Evolutionary conservation across 2,113 vertebrate species (phyloP), one percentile per base, ranked within the genome.

Genomic region (Bubo blakistoni): DNA sequence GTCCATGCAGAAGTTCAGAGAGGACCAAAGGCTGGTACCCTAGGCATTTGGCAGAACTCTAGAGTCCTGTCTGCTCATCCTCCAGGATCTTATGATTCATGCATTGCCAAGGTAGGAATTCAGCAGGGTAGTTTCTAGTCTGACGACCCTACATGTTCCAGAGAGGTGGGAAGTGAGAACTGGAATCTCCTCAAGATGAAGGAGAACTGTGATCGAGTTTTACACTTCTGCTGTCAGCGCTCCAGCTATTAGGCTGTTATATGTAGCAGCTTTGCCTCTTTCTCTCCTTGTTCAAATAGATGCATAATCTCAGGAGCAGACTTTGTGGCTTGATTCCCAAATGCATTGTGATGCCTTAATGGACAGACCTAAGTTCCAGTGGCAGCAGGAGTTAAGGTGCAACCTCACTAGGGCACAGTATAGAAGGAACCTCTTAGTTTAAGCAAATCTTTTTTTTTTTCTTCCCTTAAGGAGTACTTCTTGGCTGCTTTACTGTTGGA

Each of bases 171-270:
- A 95, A 66, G 69, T 78, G 85, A 79, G 73, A 85, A 57, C 61
- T 96, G 79, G 85, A 94, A 85, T 94, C 65, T 95, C 90, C 92
- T 93, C 88, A 81, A 88, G 32, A 83, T 36, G 92, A 74, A 62
- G 71, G 58, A 91, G 95, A 84, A 2, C 69, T 67, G 70, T 79
- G 65, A 79, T 10, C 5, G 12, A 74, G 52, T 90, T 97, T 93
- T 76, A 72, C 85, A 65, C 61, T 94, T 90, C 61, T 46, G 36
- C 69, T 85, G 78, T 87, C 92, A 81, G 65, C 0, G 1, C 42
- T 90, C 47, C 73, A 83, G 55, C 81, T 94, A 85, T 93, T 79
- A 79, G 57, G 47, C 81, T 92, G 73, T 74, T 92, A 44, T 3
- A 38, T 51, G 67, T 65, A 65, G 69, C 81, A 91, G 42, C 70